These are phyloP conservation scores for Protodeltote pygarga DNA, from an alignment of 2,888 invertebrate genomes.

Conservation along the genomic window DNA sequence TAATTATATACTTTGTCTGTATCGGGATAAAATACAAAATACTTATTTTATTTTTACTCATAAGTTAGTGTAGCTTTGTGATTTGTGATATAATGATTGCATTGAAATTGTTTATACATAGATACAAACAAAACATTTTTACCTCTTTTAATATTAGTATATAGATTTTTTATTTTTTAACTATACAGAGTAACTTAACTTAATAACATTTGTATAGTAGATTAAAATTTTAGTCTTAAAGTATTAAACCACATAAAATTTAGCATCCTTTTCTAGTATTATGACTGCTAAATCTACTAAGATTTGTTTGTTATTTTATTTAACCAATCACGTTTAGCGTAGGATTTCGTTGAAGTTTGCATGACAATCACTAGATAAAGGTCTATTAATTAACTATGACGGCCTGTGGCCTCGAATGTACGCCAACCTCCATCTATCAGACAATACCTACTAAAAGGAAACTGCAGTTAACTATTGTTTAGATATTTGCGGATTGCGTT, in stretches of 20 bases:
- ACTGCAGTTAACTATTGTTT: conserved; percentile 25
- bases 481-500: conserved; percentile 5
- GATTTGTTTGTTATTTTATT: not conserved
- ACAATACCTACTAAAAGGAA: conserved; percentile 38
- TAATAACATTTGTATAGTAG: too few species aligned
- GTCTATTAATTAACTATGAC: conserved; percentile 55
- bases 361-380: conserved; percentile 54
- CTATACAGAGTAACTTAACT: too few species aligned
- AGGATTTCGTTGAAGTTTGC: conserved; percentile 45
- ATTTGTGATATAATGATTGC: too few species aligned
- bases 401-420: conserved; percentile 54
- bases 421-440: conserved; percentile 48
- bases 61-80: too few species aligned
- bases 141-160: too few species aligned
- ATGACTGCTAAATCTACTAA: not conserved
- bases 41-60: too few species aligned
- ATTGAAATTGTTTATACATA: too few species aligned
- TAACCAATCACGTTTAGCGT: conserved; percentile 5
- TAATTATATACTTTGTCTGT: too few species aligned
- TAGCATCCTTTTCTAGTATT: not conserved
- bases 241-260: not conserved
- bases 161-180: too few species aligned
- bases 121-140: too few species aligned
- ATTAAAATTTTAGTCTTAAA: too few species aligned
- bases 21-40: too few species aligned